Percentiles rank a stretch among this genome's conserved stretches.
phyloP scores from a whole-genome alignment of 2,888 invertebrate genomes.

The Atethmia centrago region DNA sequence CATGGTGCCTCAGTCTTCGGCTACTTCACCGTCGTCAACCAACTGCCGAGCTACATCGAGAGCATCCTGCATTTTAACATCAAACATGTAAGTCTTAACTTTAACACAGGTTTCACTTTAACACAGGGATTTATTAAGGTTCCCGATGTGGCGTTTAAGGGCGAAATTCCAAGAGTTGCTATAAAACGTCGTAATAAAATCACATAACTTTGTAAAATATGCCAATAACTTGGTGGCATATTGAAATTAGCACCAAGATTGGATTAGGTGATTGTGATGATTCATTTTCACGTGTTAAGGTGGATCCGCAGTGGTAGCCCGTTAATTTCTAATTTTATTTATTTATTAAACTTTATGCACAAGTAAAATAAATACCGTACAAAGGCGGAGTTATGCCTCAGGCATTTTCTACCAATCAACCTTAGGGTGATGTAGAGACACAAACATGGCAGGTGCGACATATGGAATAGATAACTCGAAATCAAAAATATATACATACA shows the following conservation, averaged over 20 bases:
- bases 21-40: slow-evolving; percentile 96
- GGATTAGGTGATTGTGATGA: neutral
- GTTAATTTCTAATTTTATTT: too few species aligned
- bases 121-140: neutral
- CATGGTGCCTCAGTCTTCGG: slow-evolving; percentile 96
- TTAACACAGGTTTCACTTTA: neutral
- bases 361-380: too few species aligned
- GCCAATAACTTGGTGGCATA: neutral
- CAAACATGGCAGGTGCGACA: too few species aligned
- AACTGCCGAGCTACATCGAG: slow-evolving; percentile 96
- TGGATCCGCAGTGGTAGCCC: too few species aligned
- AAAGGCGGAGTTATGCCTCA: too few species aligned
- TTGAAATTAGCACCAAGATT: slow-evolving; percentile 6
- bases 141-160: neutral
- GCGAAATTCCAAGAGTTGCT: neutral
- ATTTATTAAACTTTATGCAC: too few species aligned
- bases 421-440: too few species aligned
- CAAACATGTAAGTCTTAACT: slow-evolving; percentile 91
- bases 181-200: neutral
- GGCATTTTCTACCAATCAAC: too few species aligned
- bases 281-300: slow-evolving; percentile 12
- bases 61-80: slow-evolving; percentile 94
- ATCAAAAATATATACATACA: too few species aligned
- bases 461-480: too few species aligned
- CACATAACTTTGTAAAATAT: neutral